These are phyloP conservation scores for Xiphophorus maculatus DNA, from an alignment of 2,113 vertebrate genomes.

Conservation along the genomic window DNA sequence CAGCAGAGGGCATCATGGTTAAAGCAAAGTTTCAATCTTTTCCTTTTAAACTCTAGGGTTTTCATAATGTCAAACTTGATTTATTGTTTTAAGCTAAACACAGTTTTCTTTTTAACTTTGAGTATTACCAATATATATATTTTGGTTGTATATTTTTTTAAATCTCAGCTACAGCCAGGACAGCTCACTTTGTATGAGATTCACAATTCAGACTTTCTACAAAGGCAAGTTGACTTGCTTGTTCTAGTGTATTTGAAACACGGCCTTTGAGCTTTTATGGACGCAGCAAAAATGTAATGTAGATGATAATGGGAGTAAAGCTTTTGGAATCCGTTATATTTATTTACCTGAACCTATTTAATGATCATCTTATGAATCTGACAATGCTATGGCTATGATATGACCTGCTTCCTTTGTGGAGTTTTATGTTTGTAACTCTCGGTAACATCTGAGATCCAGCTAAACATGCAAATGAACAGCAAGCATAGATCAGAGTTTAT, in stretches of 20 bases:
- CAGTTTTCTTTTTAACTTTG: background rate
- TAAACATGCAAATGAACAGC: conserved; percentile 26
- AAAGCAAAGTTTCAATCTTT: background rate
- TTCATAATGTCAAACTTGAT: background rate
- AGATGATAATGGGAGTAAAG: background rate
- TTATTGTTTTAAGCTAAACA: background rate
- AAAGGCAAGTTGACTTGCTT: background rate
- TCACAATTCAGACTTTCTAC: background rate
- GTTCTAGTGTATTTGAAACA: background rate
- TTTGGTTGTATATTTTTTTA: background rate
- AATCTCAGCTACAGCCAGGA: background rate
- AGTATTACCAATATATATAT: background rate
- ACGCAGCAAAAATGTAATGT: background rate
- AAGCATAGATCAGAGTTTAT: conserved; percentile 13
- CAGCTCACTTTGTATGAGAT: background rate
- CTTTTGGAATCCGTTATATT: background rate
- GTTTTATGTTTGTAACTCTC: background rate
- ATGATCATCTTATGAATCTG: background rate
- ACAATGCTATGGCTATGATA: background rate
- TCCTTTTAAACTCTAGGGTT: background rate
- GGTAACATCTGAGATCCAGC: conserved; percentile 31
- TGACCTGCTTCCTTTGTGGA: conserved; percentile 51
- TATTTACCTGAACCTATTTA: background rate
- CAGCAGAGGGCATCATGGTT: conserved; percentile 52
- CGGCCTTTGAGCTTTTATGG: background rate